Base-by-base conservation (phyloP, 2,797 vertebrate species). In the Arctocebus calabarensis region DNA sequence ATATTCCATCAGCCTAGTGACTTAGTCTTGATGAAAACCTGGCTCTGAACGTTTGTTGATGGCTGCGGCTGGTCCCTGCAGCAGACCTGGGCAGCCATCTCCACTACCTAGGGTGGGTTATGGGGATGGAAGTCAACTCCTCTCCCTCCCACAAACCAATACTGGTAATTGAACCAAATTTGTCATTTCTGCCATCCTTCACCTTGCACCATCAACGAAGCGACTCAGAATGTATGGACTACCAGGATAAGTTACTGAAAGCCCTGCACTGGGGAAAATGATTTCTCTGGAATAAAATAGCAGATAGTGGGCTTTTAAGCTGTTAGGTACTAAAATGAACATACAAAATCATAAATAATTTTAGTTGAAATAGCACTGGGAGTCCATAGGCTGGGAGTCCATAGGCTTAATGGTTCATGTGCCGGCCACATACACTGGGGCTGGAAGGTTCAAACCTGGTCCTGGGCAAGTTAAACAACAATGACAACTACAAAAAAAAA, bases 1-100 rank as follows among this genome's bases (percentile, higher is more conserved):
- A 88, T 95, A 95, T 93, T 95, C 95, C 45, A 91, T 95, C 96
- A 97, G 77, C 37, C 73, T 68, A 20, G 70, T 95, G n/a, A 97
- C 89, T 97, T 94, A 43, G 64, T 74, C 64, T 78, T 95, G 66
- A 96, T 94, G 84, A 97, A 94, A 95, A 93, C 83, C 57, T 85
- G 64, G 40, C 40, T 82, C 78, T 96, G 83, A 96, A 91, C 88
- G 29, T 48, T 82, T 73, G 4, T 66, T 90, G 23, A 59, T 64
- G 62, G 10, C 87, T 94, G 40, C 59, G 25, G 78, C 71, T 73
- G 78, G n/a, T 83, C 29, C 78, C 5, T 43, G 79, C 17, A 93
- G 84, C 10, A 87, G 57, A 25, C 84, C 27, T 37, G 3, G 59
- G 22, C 25, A 61, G 27, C 57, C 25, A 91, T 75, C 57, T 87